Conservation (phyloP, 2,797 vertebrate genomes). For the Oophaga sylvatica region DNA sequence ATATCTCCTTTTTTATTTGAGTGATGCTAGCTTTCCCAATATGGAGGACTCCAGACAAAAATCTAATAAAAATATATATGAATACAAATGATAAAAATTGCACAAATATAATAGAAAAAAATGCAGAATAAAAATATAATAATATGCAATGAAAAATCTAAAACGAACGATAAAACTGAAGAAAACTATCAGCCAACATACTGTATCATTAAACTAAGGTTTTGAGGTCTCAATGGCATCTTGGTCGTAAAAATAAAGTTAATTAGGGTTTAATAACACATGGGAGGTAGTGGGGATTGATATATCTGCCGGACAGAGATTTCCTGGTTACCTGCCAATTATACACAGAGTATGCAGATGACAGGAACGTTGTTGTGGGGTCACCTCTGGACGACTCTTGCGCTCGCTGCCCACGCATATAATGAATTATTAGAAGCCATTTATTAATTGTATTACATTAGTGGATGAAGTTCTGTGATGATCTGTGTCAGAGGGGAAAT, state of each 20-base stretch:
- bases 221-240: not conserved
- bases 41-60: not conserved
- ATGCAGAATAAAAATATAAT: not conserved
- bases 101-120: too few relatives aligned
- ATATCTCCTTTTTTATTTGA: too few relatives aligned
- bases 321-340: slow-evolving; percentile 37
- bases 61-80: not conserved
- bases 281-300: not conserved
- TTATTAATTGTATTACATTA: slow-evolving; percentile 40
- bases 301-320: slow-evolving; percentile 4
- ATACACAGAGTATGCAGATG: not conserved
- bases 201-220: not conserved
- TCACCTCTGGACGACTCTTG: slow-evolving; percentile 16
- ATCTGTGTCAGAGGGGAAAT: not conserved
- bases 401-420: slow-evolving; percentile 21
- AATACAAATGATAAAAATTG: not conserved
- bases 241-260: slow-evolving; percentile 31
- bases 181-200: not conserved
- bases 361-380: slow-evolving; percentile 12
- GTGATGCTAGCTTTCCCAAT: too few relatives aligned
- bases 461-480: slow-evolving; percentile 14
- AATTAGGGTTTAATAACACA: slow-evolving; percentile 41
- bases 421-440: slow-evolving; percentile 27
- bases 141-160: not conserved
- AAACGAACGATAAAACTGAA: not conserved